phyloP scores from a whole-genome alignment of 2,113 vertebrate species.

The Odontesthes bonariensis region DNA sequence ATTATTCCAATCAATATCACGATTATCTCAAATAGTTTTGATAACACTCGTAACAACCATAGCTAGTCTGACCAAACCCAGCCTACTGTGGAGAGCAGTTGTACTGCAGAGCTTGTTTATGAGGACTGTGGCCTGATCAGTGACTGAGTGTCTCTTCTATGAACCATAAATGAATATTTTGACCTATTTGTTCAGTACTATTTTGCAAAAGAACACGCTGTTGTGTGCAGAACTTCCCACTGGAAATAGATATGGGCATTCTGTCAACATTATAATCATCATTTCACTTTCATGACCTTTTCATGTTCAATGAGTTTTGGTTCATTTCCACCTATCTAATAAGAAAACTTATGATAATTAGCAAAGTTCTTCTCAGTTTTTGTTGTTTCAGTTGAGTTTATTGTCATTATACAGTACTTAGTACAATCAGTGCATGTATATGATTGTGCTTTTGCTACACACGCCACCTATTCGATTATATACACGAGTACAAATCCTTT shows the following conservation, averaged over 20 bases:
- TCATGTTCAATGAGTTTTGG: neutral
- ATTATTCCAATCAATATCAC: no score
- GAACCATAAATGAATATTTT: neutral
- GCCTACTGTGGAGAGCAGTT: no score
- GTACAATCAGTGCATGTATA: slow-evolving; percentile 62
- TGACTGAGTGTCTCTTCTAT: neutral
- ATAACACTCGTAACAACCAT: no score
- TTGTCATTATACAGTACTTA: slow-evolving; percentile 56
- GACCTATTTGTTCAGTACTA: neutral
- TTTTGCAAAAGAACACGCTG: neutral
- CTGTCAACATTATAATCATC: neutral
- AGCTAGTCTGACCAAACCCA: no score
- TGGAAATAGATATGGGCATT: neutral
- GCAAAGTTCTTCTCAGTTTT: neutral
- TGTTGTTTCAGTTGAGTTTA: slow-evolving; percentile 44
- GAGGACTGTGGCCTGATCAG: no score
- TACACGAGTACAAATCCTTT: slow-evolving; percentile 54
- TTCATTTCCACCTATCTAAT: neutral
- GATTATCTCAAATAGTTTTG: no score
- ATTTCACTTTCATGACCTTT: neutral
- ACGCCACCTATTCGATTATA: slow-evolving; percentile 45
- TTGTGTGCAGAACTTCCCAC: neutral
- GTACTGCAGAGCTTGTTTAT: no score
- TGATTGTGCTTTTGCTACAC: slow-evolving; percentile 62
- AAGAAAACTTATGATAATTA: no score